These are phyloP conservation scores for Austrolebias charrua DNA, from an alignment of 2,797 vertebrate species.

Conservation along the genomic window DNA sequence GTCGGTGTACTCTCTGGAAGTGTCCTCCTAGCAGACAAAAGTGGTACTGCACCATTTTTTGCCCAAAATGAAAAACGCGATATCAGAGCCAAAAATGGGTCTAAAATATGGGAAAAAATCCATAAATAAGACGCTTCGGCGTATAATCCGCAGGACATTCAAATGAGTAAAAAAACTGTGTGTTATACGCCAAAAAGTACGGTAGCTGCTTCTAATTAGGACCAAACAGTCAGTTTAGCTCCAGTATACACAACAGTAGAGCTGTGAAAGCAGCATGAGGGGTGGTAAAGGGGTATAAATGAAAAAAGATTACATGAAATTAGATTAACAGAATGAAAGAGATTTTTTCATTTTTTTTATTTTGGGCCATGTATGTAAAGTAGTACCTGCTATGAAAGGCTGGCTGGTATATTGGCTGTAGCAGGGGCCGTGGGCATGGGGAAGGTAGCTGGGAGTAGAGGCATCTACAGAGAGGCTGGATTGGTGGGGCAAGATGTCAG, in stretches of 20 bases:
- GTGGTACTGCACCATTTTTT: no score
- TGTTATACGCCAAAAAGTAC: no score
- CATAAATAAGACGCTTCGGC: no score
- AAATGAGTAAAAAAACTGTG: no score
- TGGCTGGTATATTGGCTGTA: conserved; percentile 90
- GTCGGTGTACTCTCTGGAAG: no score
- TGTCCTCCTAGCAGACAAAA: no score
- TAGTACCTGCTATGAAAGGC: conserved; percentile 89
- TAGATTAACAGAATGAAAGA: conserved; percentile 25
- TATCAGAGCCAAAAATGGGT: no score
- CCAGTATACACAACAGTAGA: conserved; percentile 53
- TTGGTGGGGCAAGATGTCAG: conserved; percentile 90
- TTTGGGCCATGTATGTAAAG: conserved; percentile 44
- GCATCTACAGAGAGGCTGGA: conserved; percentile 88
- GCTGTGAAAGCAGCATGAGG: conserved; percentile 33
- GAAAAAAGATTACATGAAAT: conserved; percentile 27
- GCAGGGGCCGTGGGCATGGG: conserved; percentile 84
- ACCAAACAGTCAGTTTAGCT: conserved; percentile 52
- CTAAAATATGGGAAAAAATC: no score
- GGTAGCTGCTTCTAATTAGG: conserved; percentile 69
- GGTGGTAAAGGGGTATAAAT: not conserved
- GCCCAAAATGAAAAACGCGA: no score
- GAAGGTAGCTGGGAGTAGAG: conserved; percentile 86
- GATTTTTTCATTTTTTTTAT: conserved; percentile 11
- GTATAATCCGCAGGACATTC: no score